Conservation (phyloP, 2,113 vertebrate genomes). For the Plecturocebus donacophilus region DNA sequence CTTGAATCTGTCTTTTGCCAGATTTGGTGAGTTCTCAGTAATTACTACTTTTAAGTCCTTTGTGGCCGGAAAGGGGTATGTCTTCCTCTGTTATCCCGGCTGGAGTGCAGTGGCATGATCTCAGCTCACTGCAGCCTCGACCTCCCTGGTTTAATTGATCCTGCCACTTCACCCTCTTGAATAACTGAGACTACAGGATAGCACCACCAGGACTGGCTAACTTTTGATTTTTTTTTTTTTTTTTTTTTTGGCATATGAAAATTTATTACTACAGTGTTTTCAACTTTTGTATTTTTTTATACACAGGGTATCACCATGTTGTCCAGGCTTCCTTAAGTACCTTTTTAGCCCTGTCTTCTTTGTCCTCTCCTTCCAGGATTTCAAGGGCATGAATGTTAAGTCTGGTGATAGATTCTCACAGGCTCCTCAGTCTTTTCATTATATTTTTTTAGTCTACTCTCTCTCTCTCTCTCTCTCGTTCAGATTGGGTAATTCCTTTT, state of each 20-base stretch:
- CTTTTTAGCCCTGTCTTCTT: neutral
- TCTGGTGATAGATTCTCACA: neutral
- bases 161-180: too few species aligned
- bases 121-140: too few species aligned
- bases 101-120: too few species aligned
- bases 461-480: neutral
- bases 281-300: too few species aligned
- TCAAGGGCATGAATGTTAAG: neutral
- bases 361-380: neutral
- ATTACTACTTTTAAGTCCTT: neutral
- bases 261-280: too few species aligned
- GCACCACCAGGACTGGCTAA: too few species aligned
- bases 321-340: neutral
- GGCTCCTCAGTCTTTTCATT: neutral
- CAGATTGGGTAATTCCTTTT: neutral
- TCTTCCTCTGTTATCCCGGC: too few species aligned
- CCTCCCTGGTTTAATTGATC: too few species aligned
- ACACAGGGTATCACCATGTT: too few species aligned
- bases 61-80: neutral
- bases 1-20: neutral
- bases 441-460: neutral
- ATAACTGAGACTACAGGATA: too few species aligned
- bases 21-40: neutral
- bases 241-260: too few species aligned
- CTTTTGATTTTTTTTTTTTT: too few species aligned